Evolutionary conservation across 2,797 vertebrate genomes (phyloP).

Genomic region (Myotis vivesi): DNA sequence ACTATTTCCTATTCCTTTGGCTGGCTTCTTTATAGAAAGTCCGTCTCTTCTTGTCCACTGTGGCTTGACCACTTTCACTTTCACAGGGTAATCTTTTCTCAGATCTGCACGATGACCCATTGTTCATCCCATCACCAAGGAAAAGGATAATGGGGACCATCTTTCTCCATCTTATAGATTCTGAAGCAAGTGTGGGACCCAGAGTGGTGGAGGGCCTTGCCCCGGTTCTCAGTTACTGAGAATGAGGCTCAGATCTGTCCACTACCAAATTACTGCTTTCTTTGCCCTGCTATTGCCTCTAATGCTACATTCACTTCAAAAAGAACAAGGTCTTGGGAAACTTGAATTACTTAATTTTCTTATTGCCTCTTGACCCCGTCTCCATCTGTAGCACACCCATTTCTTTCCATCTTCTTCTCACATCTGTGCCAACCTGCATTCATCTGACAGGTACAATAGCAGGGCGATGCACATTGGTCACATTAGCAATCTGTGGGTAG

Average conservation of each 20-base stretch:
- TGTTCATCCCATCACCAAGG: neutral
- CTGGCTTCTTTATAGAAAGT: neutral
- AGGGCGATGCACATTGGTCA: neutral
- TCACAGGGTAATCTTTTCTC: neutral
- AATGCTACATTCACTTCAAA: neutral
- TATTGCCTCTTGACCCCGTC: neutral
- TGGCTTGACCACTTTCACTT: neutral
- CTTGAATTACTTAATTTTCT: neutral
- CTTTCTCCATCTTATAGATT: neutral
- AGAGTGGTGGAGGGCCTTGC: neutral
- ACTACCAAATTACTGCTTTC: neutral
- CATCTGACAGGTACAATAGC: neutral
- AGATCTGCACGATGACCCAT: neutral
- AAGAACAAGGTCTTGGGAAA: neutral
- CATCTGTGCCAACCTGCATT: neutral
- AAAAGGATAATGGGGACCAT: neutral
- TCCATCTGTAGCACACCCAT: neutral
- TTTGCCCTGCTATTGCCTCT: neutral
- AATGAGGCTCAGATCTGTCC: neutral
- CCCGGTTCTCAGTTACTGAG: neutral
- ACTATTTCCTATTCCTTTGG: neutral
- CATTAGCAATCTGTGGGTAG: neutral
- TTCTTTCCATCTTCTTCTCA: neutral
- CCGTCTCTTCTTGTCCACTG: neutral
- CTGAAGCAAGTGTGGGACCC: neutral